Percentiles rank a stretch among this genome's conserved stretches.
Evolutionary conservation across 2,888 invertebrate species (phyloP).

Genomic region (Troides helena): DNA sequence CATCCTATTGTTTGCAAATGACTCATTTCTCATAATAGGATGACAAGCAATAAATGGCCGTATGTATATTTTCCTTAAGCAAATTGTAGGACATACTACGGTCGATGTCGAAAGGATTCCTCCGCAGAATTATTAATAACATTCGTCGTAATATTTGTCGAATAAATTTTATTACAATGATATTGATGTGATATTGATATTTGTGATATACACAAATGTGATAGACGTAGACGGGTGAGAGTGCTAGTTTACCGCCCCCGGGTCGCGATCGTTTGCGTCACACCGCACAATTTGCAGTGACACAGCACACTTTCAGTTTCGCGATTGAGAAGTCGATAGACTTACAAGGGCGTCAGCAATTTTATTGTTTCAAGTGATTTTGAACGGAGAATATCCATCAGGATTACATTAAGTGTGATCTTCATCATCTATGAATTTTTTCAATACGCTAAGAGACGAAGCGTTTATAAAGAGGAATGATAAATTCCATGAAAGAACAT

Average conservation of each 20-base stretch:
- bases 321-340: slow-evolving; percentile 27
- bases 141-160: slow-evolving; percentile 23
- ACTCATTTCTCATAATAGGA: slow-evolving; percentile 48
- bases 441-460: no score
- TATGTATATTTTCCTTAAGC: slow-evolving; percentile 32
- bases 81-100: slow-evolving; percentile 31
- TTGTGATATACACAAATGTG: slow-evolving; percentile 14
- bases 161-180: no score
- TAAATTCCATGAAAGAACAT: no score
- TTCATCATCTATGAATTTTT: slow-evolving; percentile 5
- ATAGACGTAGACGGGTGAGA: slow-evolving; percentile 49
- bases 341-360: slow-evolving; percentile 19
- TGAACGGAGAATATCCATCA: slow-evolving; percentile 28
- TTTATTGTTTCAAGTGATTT: slow-evolving; percentile 24
- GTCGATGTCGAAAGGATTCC: neutral
- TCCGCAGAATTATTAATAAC: slow-evolving; percentile 10
- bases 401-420: slow-evolving; percentile 12
- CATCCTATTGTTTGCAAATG: slow-evolving; percentile 67
- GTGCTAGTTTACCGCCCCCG: slow-evolving; percentile 48
- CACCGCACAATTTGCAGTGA: slow-evolving; percentile 29
- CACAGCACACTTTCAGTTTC: slow-evolving; percentile 31
- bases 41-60: slow-evolving; percentile 36
- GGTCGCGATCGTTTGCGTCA: slow-evolving; percentile 45
- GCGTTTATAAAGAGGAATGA: no score
- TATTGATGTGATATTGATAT: neutral